A percentile compares a stretch with the other conserved stretches of the same genome.
Evolutionary conservation across 1,140 invertebrate species (phyloP).

Genomic region (Drosophila auraria): DNA sequence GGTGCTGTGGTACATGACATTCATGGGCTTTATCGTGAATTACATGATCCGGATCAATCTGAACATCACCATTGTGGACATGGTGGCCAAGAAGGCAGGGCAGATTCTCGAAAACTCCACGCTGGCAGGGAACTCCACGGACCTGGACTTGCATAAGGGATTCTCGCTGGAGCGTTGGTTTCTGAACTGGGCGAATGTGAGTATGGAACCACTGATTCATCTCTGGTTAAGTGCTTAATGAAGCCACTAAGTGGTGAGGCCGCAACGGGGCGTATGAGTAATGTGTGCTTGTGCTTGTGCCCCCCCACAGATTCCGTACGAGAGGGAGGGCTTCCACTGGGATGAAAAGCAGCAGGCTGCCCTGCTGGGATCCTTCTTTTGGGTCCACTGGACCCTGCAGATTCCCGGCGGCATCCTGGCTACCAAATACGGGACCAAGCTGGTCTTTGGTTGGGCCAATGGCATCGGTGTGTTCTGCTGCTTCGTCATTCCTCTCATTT

Average conservation of each 20-base stretch:
- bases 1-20: slow-evolving; percentile 89
- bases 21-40: slow-evolving; percentile 91
- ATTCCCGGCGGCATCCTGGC: slow-evolving; percentile 91
- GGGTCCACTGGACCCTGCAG: slow-evolving; percentile 90
- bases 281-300: not conserved
- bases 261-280: slow-evolving; percentile 22
- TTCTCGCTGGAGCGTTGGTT: slow-evolving; percentile 72
- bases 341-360: slow-evolving; percentile 89
- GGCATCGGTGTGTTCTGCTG: slow-evolving; percentile 89
- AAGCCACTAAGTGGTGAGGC: slow-evolving; percentile 35
- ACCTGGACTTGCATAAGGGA: slow-evolving; percentile 16
- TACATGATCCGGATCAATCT: slow-evolving; percentile 94
- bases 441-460: slow-evolving; percentile 90
- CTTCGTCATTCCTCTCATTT: slow-evolving; percentile 89
- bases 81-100: slow-evolving; percentile 87
- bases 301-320: slow-evolving; percentile 67
- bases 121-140: not conserved
- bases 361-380: slow-evolving; percentile 91
- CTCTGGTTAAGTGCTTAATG: slow-evolving; percentile 41
- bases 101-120: slow-evolving; percentile 47
- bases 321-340: slow-evolving; percentile 87
- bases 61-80: slow-evolving; percentile 94
- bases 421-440: slow-evolving; percentile 89
- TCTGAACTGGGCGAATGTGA: slow-evolving; percentile 72
- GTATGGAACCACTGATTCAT: slow-evolving; percentile 44